These are phyloP conservation scores for Parnassius mnemosyne DNA, from an alignment of 2,888 invertebrate genomes.

Conservation along the genomic window DNA sequence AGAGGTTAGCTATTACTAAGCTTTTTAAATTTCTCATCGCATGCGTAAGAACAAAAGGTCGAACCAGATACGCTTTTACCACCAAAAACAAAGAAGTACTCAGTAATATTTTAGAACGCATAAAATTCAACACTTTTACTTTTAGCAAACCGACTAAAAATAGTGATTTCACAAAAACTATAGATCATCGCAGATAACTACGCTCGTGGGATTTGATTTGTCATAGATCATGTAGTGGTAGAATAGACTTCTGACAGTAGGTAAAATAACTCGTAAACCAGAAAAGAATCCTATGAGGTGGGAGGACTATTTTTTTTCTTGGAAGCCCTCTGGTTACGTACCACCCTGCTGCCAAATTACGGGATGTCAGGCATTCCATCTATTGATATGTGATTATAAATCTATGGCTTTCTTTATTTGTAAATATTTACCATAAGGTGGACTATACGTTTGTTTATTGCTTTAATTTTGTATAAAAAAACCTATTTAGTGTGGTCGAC, in stretches of 20 bases:
- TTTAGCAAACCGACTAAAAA: conserved; percentile 51
- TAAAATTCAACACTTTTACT: conserved; percentile 61
- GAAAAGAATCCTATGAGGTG: too few relatives aligned
- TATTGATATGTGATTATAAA: too few relatives aligned
- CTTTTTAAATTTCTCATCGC: not conserved
- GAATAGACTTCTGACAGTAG: conserved; percentile 17
- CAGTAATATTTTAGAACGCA: conserved; percentile 32
- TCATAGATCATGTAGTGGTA: conserved; percentile 31
- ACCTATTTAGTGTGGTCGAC: too few relatives aligned
- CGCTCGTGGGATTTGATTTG: conserved; percentile 35
- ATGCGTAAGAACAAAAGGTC: not conserved
- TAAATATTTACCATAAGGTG: too few relatives aligned
- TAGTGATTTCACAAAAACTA: conserved; percentile 58
- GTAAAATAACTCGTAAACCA: not conserved
- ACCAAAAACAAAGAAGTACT: not conserved
- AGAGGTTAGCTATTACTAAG: too few relatives aligned
- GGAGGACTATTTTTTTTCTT: too few relatives aligned
- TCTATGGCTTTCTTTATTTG: too few relatives aligned
- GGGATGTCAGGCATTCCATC: too few relatives aligned
- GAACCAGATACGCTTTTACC: conserved; percentile 20
- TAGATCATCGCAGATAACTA: conserved; percentile 32
- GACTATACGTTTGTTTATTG: too few relatives aligned
- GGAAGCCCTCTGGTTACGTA: too few relatives aligned
- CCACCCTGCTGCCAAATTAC: too few relatives aligned
- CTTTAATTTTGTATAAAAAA: too few relatives aligned